Base-by-base conservation (phyloP, 2,113 vertebrate genomes). In the Erythrocercus mccallii region DNA sequence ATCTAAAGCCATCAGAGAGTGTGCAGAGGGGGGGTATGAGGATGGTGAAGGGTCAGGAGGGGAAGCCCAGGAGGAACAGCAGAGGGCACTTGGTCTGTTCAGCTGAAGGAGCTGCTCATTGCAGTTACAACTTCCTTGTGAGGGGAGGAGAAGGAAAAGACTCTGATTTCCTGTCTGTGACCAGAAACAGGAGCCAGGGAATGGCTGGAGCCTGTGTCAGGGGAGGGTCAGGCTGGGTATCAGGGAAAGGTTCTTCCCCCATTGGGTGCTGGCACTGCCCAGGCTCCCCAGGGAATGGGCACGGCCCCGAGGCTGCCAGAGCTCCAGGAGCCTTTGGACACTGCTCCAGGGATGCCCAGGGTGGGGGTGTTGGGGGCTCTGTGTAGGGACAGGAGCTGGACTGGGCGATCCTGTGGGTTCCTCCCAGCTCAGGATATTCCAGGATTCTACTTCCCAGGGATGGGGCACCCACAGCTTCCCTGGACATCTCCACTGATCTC, bases 181-280 rank as follows among this genome's bases (percentile, higher is more conserved):
- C 40, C 38, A 33, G 13, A 0, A 6, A 56, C 28, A 54, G 69
- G 5, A 70, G 1, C 16, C 80, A 37, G 42, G 53, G 53, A 4
- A 14, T 2, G 6, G 38, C 47, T 61, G 80, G 54, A 71, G 66
- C 31, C 31, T 71, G 80, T 15, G 42, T 0, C 78, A 57, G 66
- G 19, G 19, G 18, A 2, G 0, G 25, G 15, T 0, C 35, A 31
- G 45, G 47, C 4, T 69, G 51, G 78, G 3, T 0, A 2, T 19
- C 11, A 57, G 51, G 35, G 22, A 4, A 68, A 57, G 64, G 50
- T 6, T 57, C 28, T 47, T 27, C 13, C 12, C 61, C 51, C 51
- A 38, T 21, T 38, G 51, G 73, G 48, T 54, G 77, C 30, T 70
- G 65, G 65, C 37, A 42, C 19, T 60, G 44, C 54, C 44, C 79